Evolutionary conservation across 1,140 invertebrate genomes (phyloP).

Genomic region (Sinella curviseta): DNA sequence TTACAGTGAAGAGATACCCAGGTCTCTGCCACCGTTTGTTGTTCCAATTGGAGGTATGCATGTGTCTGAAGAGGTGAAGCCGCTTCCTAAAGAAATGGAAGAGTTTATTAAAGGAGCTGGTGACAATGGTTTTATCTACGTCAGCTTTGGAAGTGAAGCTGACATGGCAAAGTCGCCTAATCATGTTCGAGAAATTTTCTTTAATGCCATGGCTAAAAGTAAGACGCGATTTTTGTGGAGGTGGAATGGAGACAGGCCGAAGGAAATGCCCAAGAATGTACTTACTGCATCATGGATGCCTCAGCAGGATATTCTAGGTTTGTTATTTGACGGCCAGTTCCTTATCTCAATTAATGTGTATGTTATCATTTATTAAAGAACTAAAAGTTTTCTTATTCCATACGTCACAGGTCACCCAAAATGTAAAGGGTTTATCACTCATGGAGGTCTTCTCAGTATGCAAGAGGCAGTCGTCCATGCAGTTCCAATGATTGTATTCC

Average conservation of each 20-base stretch:
- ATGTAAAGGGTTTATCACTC: conserved; percentile 74
- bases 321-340: no score
- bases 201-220: background rate
- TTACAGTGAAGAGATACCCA: conserved; percentile 57
- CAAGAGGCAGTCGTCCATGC: conserved; percentile 78
- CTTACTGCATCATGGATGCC: conserved; percentile 73
- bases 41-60: conserved; percentile 13
- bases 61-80: background rate
- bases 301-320: conserved; percentile 76
- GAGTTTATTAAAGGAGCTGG: conserved; percentile 32
- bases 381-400: no score
- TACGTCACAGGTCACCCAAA: conserved; percentile 66
- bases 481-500: conserved; percentile 66
- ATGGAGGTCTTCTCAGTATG: conserved; percentile 75
- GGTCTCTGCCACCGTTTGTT: conserved; percentile 60
- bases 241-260: conserved; percentile 65
- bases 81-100: conserved; percentile 25
- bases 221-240: conserved; percentile 67
- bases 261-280: conserved; percentile 70
- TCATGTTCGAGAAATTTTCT: background rate
- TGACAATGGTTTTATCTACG: conserved; percentile 35
- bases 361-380: no score
- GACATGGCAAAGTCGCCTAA: background rate
- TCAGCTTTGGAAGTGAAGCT: conserved; percentile 41
- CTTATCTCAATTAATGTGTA: no score